Conservation (phyloP, 2,888 invertebrate species). For the Lottia gigantea region DNA sequence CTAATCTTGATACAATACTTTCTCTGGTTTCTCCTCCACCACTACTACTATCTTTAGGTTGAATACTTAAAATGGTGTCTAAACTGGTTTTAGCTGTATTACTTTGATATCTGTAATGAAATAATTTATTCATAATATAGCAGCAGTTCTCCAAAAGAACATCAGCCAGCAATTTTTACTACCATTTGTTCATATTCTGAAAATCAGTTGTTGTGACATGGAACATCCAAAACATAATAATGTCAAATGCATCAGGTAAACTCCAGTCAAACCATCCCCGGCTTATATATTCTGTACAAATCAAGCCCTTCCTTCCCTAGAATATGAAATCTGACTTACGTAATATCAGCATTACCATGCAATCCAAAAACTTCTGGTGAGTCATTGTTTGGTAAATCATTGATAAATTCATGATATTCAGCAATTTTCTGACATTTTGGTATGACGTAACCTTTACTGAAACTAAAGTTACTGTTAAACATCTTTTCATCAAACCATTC, state of each 20-base stretch:
- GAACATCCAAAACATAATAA: too few relatives aligned
- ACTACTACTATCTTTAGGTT: conserved; percentile 67
- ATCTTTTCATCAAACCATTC: conserved; percentile 69
- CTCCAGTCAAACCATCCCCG: too few relatives aligned
- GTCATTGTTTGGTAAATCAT: conserved; percentile 61
- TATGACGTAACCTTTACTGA: conserved; percentile 67
- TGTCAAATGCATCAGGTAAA: too few relatives aligned
- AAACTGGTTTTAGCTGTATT: conserved; percentile 66
- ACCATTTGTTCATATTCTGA: too few relatives aligned
- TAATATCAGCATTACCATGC: conserved; percentile 69
- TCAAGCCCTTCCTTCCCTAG: too few relatives aligned
- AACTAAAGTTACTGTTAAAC: conserved; percentile 63
- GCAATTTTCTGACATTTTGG: conserved; percentile 63
- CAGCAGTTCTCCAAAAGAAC: not conserved
- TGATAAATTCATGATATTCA: conserved; percentile 65
- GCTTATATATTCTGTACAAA: too few relatives aligned
- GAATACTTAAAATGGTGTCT: conserved; percentile 66
- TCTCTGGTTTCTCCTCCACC: conserved; percentile 67
- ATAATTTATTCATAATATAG: not conserved
- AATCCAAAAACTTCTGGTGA: conserved; percentile 69
- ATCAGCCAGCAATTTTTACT: too few relatives aligned
- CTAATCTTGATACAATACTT: conserved; percentile 64
- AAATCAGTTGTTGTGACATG: too few relatives aligned
- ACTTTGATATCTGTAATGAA: conserved; percentile 62
- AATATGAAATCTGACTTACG: conserved; percentile 47